Conservation (phyloP, 2,797 vertebrate genomes). For the Taeniopygia guttata region DNA sequence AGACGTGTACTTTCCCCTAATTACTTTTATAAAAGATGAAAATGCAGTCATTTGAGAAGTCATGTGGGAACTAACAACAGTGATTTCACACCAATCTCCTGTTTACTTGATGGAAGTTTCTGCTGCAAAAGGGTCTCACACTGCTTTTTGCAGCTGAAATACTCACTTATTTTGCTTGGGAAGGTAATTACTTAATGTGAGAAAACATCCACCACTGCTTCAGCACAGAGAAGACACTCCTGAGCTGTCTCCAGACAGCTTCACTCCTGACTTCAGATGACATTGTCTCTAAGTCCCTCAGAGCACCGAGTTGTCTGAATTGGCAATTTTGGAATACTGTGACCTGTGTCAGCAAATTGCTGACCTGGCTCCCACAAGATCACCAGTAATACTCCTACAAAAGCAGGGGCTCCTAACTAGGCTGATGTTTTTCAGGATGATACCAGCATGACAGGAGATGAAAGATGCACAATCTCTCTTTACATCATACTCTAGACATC, state of each 20-base stretch:
- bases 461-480: constrained; percentile 17
- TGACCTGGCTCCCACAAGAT: background rate
- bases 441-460: background rate
- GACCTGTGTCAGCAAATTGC: constrained; percentile 33
- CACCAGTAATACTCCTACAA: background rate
- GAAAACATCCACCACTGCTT: background rate
- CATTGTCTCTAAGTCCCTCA: background rate
- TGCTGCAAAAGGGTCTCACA: background rate
- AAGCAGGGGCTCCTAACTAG: constrained; percentile 19
- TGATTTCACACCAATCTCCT: constrained; percentile 29
- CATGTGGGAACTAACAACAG: background rate
- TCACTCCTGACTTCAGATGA: background rate
- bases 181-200: background rate
- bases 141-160: constrained; percentile 23
- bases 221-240: background rate
- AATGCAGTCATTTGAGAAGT: constrained; percentile 55
- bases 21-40: background rate
- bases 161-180: background rate
- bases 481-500: background rate
- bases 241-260: background rate
- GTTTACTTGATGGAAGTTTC: background rate
- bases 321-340: constrained; percentile 20
- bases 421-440: constrained; percentile 15
- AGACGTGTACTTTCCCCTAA: background rate
- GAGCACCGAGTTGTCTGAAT: background rate